Conservation (phyloP, 2,888 invertebrate genomes). For the Loripinus fragilis region DNA sequence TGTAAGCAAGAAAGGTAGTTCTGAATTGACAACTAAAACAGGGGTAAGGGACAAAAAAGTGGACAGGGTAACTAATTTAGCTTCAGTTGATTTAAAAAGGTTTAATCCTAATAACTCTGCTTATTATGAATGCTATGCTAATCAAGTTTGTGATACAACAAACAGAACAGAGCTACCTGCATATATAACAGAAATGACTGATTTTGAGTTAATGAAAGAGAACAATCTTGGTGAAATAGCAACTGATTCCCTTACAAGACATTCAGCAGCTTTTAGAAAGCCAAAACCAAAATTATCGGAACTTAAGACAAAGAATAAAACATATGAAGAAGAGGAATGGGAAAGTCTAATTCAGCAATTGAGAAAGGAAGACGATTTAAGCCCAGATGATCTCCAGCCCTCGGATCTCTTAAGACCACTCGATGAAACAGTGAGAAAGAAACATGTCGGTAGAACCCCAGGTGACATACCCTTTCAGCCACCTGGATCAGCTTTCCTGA, state of each 20-base stretch:
- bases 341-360: conserved; percentile 49
- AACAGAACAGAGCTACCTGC: neutral
- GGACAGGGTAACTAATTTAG: neutral
- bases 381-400: conserved; percentile 57
- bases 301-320: conserved; percentile 23
- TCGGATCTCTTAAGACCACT: conserved; percentile 50
- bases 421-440: conserved; percentile 22
- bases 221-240: neutral
- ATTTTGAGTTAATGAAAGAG: neutral
- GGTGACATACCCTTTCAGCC: neutral
- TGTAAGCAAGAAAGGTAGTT: neutral
- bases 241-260: conserved; percentile 3
- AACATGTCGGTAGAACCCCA: neutral
- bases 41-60: neutral
- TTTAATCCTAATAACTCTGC: no score
- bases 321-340: conserved; percentile 54
- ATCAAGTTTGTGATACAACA: no score
- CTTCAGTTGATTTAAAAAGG: neutral
- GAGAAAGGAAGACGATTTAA: conserved; percentile 52
- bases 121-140: neutral
- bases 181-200: neutral
- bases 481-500: neutral
- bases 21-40: neutral
- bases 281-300: neutral
- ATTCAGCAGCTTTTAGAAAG: neutral